Base-by-base conservation (phyloP, 2,113 vertebrate genomes). In the Eonycteris spelaea region DNA sequence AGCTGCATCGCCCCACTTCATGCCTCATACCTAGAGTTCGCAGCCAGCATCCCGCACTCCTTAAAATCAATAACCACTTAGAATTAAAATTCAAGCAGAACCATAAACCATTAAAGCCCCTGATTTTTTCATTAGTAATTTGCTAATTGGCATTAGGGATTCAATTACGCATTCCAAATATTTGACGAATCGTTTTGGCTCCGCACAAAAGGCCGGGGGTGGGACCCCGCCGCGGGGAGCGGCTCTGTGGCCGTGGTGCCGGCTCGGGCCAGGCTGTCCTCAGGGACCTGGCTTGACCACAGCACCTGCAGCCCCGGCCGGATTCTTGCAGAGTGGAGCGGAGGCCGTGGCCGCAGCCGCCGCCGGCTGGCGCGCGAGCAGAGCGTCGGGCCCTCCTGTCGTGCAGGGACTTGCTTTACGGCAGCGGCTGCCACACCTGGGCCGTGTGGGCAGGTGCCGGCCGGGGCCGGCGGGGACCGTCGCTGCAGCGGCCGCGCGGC, bases 71-170 rank as follows among this genome's bases (percentile, higher is more conserved):
- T 97, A 97, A 85, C 86, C 95, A 97, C 95, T 98, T 94, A 97
- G 97, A 90, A 96, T 98, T 97, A 96, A 97, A 97, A 97, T 95
- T 95, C 10, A 6, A 97, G 96, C 94, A 1, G 22, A 96, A 96
- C 91, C 96, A 82, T 90, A 97, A 97, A 96, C 97, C 95, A 94
- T 97, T 96, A 97, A 95, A 98, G 73, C 93, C 84, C 90, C 94
- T 95, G 97, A 97, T 97, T 97, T 97, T 98, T 98, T 98, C 97
- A 97, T 98, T 97, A 97, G 97, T 94, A 97, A 97, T 97, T 98
- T 96, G 90, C 95, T 97, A 97, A 97, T 98, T 97, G 97, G 93
- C 96, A 96, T 97, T 97, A 98, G 97, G 94, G 97, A 97, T 98
- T 96, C 97, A 97, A 98, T 97, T 97, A 98, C 96, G 97, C 97